phyloP scores from a whole-genome alignment of 2,888 invertebrate genomes.

The Noctuana brunneofusca region DNA sequence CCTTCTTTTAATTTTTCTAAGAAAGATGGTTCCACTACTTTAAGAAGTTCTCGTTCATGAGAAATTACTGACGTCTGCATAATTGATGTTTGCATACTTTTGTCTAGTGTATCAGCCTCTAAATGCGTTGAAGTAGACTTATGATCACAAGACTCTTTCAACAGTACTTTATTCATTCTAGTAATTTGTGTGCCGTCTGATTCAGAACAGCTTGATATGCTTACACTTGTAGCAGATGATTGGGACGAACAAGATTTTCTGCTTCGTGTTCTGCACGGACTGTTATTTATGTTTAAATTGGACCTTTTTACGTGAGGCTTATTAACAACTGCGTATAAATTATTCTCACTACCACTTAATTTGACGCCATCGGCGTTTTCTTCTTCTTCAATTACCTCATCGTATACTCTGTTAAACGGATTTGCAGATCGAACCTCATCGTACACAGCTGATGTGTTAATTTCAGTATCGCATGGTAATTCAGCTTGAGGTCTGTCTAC shows the following conservation, averaged over 20 bases:
- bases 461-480: slow-evolving; percentile 79
- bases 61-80: slow-evolving; percentile 65
- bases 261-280: slow-evolving; percentile 68
- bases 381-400: slow-evolving; percentile 75
- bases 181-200: slow-evolving; percentile 81
- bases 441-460: slow-evolving; percentile 63
- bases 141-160: slow-evolving; percentile 67
- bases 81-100: slow-evolving; percentile 89
- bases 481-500: slow-evolving; percentile 76
- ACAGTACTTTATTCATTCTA: slow-evolving; percentile 68
- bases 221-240: slow-evolving; percentile 79
- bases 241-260: slow-evolving; percentile 75
- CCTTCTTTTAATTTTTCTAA: too few species aligned
- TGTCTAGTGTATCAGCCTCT: slow-evolving; percentile 84
- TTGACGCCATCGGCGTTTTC: slow-evolving; percentile 70
- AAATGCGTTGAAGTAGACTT: slow-evolving; percentile 80
- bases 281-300: slow-evolving; percentile 81
- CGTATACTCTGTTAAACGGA: slow-evolving; percentile 70
- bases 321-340: slow-evolving; percentile 77
- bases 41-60: slow-evolving; percentile 78
- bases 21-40: slow-evolving; percentile 87
- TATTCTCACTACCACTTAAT: slow-evolving; percentile 69
- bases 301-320: slow-evolving; percentile 71
- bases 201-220: slow-evolving; percentile 80
- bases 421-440: slow-evolving; percentile 67